Conservation (phyloP, 1,140 invertebrate genomes). For the Araneus ventricosus region DNA sequence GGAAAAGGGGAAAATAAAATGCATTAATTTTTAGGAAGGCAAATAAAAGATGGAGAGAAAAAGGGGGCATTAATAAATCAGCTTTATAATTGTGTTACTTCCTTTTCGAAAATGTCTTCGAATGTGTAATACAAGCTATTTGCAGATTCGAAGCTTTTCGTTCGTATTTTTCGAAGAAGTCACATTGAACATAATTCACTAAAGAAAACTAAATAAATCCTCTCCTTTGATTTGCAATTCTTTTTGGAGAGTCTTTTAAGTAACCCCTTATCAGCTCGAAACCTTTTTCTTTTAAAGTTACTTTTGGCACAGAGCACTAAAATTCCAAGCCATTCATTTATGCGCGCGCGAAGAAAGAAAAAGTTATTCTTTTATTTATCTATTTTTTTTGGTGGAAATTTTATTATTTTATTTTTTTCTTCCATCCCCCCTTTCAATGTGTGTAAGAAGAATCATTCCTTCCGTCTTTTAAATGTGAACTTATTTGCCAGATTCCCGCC, state of each 20-base stretch:
- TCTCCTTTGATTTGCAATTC: constrained; percentile 65
- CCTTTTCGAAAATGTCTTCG: background rate
- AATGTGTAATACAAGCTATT: background rate
- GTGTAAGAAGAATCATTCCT: background rate
- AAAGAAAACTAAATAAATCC: constrained; percentile 31
- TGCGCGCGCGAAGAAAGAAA: background rate
- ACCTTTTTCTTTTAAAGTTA: background rate
- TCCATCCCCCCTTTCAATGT: background rate
- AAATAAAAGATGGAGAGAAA: background rate
- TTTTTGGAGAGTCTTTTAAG: background rate
- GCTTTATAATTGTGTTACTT: constrained; percentile 5
- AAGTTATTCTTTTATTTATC: background rate
- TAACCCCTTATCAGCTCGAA: background rate
- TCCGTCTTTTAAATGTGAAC: constrained; percentile 40
- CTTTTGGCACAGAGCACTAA: background rate
- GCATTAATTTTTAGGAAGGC: background rate
- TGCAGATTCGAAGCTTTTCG: background rate
- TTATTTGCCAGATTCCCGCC: constrained; percentile 43
- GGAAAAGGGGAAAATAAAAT: background rate
- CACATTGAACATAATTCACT: background rate
- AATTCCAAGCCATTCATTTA: background rate
- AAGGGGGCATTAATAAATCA: constrained; percentile 6
- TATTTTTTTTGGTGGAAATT: no score
- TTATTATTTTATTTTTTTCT: no score
- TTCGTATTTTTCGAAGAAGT: background rate